A percentile compares a stretch with the other conserved stretches of the same genome.
Evolutionary conservation across 2,888 invertebrate genomes (phyloP).

Genomic region (Drosophila meridiana): DNA sequence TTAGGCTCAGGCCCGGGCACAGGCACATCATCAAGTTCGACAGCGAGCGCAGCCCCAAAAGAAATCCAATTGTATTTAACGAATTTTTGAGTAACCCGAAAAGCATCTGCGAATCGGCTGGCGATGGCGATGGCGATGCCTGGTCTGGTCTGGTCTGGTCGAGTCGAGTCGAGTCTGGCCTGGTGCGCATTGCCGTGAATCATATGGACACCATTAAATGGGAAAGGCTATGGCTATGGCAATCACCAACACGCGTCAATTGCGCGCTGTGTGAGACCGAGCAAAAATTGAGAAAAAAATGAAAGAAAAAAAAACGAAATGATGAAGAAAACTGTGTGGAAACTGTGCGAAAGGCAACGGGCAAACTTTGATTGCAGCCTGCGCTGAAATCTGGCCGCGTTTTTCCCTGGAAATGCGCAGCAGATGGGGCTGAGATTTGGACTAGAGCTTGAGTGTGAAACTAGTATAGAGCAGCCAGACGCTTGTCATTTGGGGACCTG

Average conservation of each 20-base stretch:
- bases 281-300: constrained; percentile 29
- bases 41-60: constrained; percentile 63
- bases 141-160: constrained; percentile 20
- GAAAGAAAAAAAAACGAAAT: constrained; percentile 1
- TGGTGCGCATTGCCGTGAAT: constrained; percentile 75
- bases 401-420: constrained; percentile 65
- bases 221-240: constrained; percentile 67
- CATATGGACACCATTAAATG: constrained; percentile 82
- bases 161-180: constrained; percentile 10
- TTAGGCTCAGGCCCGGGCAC: constrained; percentile 61
- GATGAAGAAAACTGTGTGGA: constrained; percentile 41
- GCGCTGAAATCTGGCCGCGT: constrained; percentile 50
- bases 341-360: constrained; percentile 42
- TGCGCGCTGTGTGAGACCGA: constrained; percentile 76
- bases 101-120: constrained; percentile 52
- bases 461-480: constrained; percentile 19
- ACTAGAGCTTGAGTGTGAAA: constrained; percentile 59
- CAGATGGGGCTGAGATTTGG: constrained; percentile 47
- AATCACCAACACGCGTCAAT: constrained; percentile 80
- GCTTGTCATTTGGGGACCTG: constrained; percentile 41
- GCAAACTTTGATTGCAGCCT: constrained; percentile 48
- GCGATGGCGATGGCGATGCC: constrained; percentile 46
- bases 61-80: constrained; percentile 82
- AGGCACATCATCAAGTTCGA: constrained; percentile 75
- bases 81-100: constrained; percentile 73